These are phyloP conservation scores for Charanyca ferruginea DNA, from an alignment of 2,888 invertebrate genomes.

Conservation along the genomic window DNA sequence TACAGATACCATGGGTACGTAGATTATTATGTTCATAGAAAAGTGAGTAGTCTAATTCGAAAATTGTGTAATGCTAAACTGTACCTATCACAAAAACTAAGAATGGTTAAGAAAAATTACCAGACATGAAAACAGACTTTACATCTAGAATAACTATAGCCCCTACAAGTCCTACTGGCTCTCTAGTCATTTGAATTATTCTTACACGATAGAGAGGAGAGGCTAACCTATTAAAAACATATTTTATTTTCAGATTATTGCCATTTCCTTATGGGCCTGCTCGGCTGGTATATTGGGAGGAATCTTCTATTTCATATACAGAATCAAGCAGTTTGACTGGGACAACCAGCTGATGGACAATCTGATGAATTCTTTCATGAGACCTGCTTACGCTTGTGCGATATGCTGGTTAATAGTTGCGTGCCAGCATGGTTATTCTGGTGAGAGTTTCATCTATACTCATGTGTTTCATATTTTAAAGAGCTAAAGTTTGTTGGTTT, in stretches of 20 bases:
- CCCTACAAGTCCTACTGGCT: too few relatives aligned
- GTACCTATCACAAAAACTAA: too few relatives aligned
- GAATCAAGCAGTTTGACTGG: constrained; percentile 44
- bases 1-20: constrained; percentile 70
- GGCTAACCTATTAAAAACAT: not conserved
- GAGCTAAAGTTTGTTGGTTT: too few relatives aligned
- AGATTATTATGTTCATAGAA: not conserved
- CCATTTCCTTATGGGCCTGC: constrained; percentile 42
- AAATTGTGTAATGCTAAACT: not conserved
- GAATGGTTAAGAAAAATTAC: not conserved
- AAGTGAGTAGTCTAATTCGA: too few relatives aligned
- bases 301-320: constrained; percentile 51
- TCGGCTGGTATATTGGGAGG: constrained; percentile 31
- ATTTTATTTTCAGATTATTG: constrained; percentile 38
- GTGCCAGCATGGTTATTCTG: constrained; percentile 77
- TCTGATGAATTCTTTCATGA: constrained; percentile 69
- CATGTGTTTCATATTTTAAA: too few relatives aligned
- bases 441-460: constrained; percentile 36
- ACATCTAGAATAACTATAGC: not conserved
- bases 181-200: too few relatives aligned
- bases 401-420: constrained; percentile 78
- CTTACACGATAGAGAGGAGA: not conserved
- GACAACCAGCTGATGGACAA: constrained; percentile 58
- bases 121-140: not conserved
- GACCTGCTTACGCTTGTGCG: constrained; percentile 74